These are phyloP conservation scores for Philereme vetulata DNA, from an alignment of 2,888 invertebrate genomes.

Conservation along the genomic window DNA sequence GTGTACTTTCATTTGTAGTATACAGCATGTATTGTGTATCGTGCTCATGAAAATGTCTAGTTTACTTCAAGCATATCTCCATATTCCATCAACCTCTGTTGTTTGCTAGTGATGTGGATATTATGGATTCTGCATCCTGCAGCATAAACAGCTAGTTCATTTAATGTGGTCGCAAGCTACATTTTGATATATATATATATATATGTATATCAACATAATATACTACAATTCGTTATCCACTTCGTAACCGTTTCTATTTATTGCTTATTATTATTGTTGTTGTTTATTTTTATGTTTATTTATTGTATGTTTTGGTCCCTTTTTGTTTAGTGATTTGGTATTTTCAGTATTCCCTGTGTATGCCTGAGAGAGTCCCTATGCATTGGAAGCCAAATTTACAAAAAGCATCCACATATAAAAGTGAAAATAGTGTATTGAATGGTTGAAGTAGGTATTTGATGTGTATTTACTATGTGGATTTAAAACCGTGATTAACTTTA, in stretches of 20 bases:
- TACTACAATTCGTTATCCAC: constrained; percentile 12
- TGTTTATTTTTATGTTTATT: too few species aligned
- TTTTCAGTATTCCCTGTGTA: constrained; percentile 83
- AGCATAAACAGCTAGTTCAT: constrained; percentile 18
- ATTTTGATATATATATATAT: constrained; percentile 7
- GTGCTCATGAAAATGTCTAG: constrained; percentile 27
- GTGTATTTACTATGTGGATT: constrained; percentile 48
- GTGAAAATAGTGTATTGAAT: constrained; percentile 84
- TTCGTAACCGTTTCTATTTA: constrained; percentile 15
- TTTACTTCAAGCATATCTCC: constrained; percentile 20
- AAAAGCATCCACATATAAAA: constrained; percentile 83
- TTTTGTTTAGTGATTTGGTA: constrained; percentile 60
- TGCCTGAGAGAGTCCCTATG: constrained; percentile 83
- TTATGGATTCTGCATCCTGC: constrained; percentile 1
- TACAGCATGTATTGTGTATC: constrained; percentile 71
- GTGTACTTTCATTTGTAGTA: constrained; percentile 72
- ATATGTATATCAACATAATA: constrained; percentile 16
- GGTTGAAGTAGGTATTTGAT: constrained; percentile 75
- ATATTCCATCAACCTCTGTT: constrained; percentile 23
- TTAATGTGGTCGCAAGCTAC: constrained; percentile 26
- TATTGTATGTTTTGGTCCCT: constrained; percentile 49
- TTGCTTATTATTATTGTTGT: too few species aligned
- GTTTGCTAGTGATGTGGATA: constrained; percentile 27
- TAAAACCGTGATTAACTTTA: constrained; percentile 36
- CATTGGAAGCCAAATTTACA: constrained; percentile 83